Evolutionary conservation across 2,888 invertebrate species (phyloP), one percentile per base, ranked within the genome.

Genomic region (Heliothis peltigera): DNA sequence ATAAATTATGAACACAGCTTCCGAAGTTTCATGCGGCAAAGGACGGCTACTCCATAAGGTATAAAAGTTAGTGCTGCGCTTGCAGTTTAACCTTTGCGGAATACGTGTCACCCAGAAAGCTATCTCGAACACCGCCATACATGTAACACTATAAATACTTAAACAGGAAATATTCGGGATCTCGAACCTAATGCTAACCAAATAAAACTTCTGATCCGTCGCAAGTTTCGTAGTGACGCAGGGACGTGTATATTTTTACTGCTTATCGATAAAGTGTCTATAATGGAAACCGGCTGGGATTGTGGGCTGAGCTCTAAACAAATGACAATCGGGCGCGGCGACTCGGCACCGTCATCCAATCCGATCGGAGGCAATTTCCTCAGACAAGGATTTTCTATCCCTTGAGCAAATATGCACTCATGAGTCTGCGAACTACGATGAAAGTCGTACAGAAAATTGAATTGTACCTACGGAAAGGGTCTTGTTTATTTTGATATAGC

Each of bases 351-450:
- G 83, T 84, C 85, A 86, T 87, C 85, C 88, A 91, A 91, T 91
- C 88, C 89, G 89, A 91, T 89, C 89, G 87, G 79, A 89, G 84
- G 86, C 88, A 90, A 91, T 91, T 90, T 87, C 84, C 87, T 86
- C 86, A 84, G 87, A 88, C 88, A 85, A 89, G 84, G 87, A 89
- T 90, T 90, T 88, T 88, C 87, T 87, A 88, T 90, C 88, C 86
- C 85, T 87, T 87, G 88, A 89, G 87, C 89, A 91, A 91, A 91
- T 90, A 89, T 87, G 88, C 88, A 87, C 89, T 89, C 87, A 89
- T 87, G 88, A 90, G 87, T 86, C 84, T 82, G 82, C 81, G 84
- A 85, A 87, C 84, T 86, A 83, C 84, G 86, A 85, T 84, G 83
- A 82, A 86, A 88, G 84, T 85, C 87, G 85, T 86, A 85, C 81